Conservation (phyloP, 2,113 vertebrate genomes). For the Ammodytes dubius region DNA sequence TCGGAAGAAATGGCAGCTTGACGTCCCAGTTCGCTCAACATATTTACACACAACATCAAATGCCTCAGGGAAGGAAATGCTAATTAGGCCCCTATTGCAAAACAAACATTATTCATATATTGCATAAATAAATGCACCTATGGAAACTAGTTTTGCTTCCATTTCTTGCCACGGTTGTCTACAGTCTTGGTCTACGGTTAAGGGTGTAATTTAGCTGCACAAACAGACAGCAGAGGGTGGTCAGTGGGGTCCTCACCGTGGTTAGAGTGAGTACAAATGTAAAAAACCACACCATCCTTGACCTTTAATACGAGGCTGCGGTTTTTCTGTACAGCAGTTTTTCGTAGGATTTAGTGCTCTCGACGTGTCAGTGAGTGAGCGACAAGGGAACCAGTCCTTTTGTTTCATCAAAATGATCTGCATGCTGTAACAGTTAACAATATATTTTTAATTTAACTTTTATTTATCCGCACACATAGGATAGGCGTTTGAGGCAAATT, state of each 20-base stretch:
- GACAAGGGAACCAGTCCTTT: background rate
- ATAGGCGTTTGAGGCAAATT: too few relatives aligned
- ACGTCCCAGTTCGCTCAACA: background rate
- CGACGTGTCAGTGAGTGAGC: background rate
- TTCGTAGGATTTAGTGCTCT: background rate
- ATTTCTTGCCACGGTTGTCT: background rate
- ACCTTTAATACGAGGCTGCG: conserved; percentile 47
- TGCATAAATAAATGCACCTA: conserved; percentile 12
- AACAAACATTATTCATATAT: conserved; percentile 32
- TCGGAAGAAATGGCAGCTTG: conserved; percentile 14
- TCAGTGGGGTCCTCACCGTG: conserved; percentile 19
- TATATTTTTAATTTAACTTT: too few relatives aligned
- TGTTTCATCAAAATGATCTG: conserved; percentile 5
- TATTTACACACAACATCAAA: conserved; percentile 39
- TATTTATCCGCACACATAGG: too few relatives aligned
- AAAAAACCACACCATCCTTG: conserved; percentile 43
- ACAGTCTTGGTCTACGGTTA: background rate
- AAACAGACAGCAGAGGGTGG: conserved; percentile 21
- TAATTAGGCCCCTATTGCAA: conserved; percentile 26
- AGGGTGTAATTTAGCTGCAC: background rate
- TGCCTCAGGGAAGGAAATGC: conserved; percentile 14
- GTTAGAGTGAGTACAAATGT: conserved; percentile 19
- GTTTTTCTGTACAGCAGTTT: background rate
- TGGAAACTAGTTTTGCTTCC: background rate
- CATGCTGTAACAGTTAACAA: background rate